A percentile compares a stretch with the other conserved stretches of the same genome.
These are phyloP conservation scores for Microcebus lehilahytsara DNA, from an alignment of 2,113 vertebrate genomes.

Conservation along the genomic window DNA sequence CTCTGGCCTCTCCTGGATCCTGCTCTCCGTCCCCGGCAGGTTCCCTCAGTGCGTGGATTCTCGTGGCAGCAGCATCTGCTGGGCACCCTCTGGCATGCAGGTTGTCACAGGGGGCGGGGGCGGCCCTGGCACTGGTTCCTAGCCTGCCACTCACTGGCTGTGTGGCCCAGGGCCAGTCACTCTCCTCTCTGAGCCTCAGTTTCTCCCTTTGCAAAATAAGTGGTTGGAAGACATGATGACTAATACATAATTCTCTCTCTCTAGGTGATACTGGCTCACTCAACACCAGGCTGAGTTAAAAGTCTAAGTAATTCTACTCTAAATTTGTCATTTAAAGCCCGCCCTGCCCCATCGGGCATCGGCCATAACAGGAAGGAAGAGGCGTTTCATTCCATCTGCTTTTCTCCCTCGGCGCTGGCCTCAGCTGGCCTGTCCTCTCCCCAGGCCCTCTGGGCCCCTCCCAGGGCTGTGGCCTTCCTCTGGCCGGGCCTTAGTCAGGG, in stretches of 20 bases:
- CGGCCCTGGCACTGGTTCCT: not conserved
- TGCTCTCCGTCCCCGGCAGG: too few species aligned
- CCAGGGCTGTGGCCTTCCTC: constrained; percentile 61
- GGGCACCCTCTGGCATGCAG: not conserved
- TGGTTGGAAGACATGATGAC: not conserved
- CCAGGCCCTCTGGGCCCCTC: not conserved
- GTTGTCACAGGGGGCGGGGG: not conserved
- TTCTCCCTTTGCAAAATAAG: not conserved
- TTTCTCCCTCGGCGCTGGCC: constrained; percentile 40
- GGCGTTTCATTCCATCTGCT: not conserved
- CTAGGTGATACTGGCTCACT: not conserved
- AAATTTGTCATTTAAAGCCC: not conserved
- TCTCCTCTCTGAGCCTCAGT: not conserved
- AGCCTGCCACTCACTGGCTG: not conserved
- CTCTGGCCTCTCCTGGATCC: not conserved
- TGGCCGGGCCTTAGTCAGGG: not conserved
- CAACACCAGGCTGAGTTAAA: not conserved
- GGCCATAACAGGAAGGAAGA: not conserved
- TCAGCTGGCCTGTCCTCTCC: not conserved
- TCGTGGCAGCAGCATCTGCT: not conserved
- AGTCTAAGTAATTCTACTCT: not conserved
- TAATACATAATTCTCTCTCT: not conserved
- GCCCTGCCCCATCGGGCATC: not conserved
- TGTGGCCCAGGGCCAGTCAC: not conserved
- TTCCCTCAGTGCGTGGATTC: not conserved